Evolutionary conservation across 2,888 invertebrate species (phyloP).

Genomic region (Graphium colonna): DNA sequence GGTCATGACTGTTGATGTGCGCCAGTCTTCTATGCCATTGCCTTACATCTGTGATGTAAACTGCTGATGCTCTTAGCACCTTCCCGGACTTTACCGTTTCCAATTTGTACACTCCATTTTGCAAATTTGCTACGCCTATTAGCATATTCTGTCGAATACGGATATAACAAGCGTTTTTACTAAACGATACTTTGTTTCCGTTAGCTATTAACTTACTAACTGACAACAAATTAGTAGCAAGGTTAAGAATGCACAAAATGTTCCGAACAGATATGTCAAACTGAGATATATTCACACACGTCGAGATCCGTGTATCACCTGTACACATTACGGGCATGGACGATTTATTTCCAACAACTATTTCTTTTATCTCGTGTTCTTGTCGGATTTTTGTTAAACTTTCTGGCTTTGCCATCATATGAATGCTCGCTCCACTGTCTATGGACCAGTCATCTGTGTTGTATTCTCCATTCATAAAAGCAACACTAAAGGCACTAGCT

Average conservation of each 20-base stretch:
- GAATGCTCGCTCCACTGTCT: slow-evolving; percentile 25
- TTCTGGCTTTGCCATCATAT: slow-evolving; percentile 17
- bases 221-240: not conserved
- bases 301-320: not conserved
- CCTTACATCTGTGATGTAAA: not conserved
- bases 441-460: slow-evolving; percentile 28
- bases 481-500: slow-evolving; percentile 27
- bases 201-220: not conserved
- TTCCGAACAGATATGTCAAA: not conserved
- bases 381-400: slow-evolving; percentile 3
- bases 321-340: not conserved
- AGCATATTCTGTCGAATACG: slow-evolving; percentile 18
- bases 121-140: slow-evolving; percentile 8
- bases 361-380: slow-evolving; percentile 7
- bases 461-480: slow-evolving; percentile 27
- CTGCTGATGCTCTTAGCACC: slow-evolving; percentile 14
- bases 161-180: slow-evolving; percentile 21
- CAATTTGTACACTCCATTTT: slow-evolving; percentile 25
- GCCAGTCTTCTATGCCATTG: slow-evolving; percentile 26
- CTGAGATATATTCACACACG: not conserved
- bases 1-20: slow-evolving; percentile 22
- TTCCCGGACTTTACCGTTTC: slow-evolving; percentile 4
- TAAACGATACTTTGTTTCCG: not conserved
- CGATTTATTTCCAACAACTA: slow-evolving; percentile 5
- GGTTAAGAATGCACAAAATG: not conserved